Percentiles rank a stretch among this genome's conserved stretches.
These are phyloP conservation scores for Gastracanthus pulcherrimus DNA, from an alignment of 2,888 invertebrate species.

Conservation along the genomic window DNA sequence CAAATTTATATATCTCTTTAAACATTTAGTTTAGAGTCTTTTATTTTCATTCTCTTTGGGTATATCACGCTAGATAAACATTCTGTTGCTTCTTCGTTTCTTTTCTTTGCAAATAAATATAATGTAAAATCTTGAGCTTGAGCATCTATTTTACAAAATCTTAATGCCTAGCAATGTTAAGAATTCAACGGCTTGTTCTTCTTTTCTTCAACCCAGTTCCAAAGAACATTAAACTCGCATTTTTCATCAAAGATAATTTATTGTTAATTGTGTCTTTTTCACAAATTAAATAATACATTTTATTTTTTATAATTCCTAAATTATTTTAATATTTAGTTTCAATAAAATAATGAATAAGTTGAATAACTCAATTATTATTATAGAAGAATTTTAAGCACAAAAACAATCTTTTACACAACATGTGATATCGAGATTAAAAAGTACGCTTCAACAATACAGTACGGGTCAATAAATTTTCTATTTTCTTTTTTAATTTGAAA, in stretches of 20 bases:
- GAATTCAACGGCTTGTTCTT: constrained; percentile 62
- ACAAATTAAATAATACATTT: too few relatives aligned
- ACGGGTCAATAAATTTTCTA: neutral
- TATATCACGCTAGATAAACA: constrained; percentile 8
- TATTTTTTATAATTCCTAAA: too few relatives aligned
- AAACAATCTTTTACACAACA: too few relatives aligned
- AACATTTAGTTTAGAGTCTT: neutral
- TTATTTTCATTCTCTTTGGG: neutral
- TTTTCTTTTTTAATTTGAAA: neutral
- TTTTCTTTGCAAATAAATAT: constrained; percentile 20
- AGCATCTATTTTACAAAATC: constrained; percentile 41
- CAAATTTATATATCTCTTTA: neutral
- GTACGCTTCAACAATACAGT: neutral
- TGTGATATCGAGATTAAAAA: too few relatives aligned
- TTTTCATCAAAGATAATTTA: too few relatives aligned
- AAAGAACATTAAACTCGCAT: neutral
- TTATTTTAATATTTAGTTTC: neutral
- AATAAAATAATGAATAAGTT: neutral
- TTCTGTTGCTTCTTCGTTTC: neutral
- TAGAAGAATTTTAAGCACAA: too few relatives aligned
- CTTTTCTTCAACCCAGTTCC: constrained; percentile 10
- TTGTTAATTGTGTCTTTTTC: too few relatives aligned
- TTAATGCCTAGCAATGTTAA: constrained; percentile 12
- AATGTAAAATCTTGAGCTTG: neutral
- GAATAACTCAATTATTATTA: neutral